Percentiles rank a stretch among this genome's conserved stretches.
Conservation (phyloP, 2,888 invertebrate genomes). For the Drosophila longiperda region DNA sequence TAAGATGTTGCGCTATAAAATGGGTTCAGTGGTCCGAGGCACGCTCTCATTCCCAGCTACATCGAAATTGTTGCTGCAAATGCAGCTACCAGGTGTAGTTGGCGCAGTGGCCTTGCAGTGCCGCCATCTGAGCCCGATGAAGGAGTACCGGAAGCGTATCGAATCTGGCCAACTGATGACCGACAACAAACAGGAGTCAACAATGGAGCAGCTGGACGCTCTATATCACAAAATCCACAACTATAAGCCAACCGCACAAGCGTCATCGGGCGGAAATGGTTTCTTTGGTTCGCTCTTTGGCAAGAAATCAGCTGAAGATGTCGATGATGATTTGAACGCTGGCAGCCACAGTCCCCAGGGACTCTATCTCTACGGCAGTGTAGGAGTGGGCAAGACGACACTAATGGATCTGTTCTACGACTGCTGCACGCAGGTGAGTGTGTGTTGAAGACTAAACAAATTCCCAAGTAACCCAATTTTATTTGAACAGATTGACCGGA, state of each 20-base stretch:
- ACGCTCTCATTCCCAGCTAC: constrained; percentile 27
- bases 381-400: constrained; percentile 99
- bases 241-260: constrained; percentile 63
- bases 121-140: constrained; percentile 85
- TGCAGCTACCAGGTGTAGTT: constrained; percentile 5
- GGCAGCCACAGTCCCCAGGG: constrained; percentile 86
- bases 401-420: constrained; percentile 99
- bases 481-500: constrained; percentile 88
- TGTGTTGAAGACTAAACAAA: background rate
- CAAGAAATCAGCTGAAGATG: constrained; percentile 28
- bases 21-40: constrained; percentile 38
- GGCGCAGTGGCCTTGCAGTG: constrained; percentile 58
- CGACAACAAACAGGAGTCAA: constrained; percentile 90
- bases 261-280: constrained; percentile 44
- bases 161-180: constrained; percentile 87
- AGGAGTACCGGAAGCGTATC: constrained; percentile 87
- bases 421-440: constrained; percentile 87
- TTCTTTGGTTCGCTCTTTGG: constrained; percentile 63
- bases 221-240: constrained; percentile 86
- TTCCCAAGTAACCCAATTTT: background rate
- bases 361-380: constrained; percentile 95
- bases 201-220: constrained; percentile 89
- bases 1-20: constrained; percentile 47
- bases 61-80: constrained; percentile 38
- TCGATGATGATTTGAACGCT: constrained; percentile 60